Evolutionary conservation across 2,888 invertebrate genomes (phyloP).

Genomic region (Clitarchus hookeri): DNA sequence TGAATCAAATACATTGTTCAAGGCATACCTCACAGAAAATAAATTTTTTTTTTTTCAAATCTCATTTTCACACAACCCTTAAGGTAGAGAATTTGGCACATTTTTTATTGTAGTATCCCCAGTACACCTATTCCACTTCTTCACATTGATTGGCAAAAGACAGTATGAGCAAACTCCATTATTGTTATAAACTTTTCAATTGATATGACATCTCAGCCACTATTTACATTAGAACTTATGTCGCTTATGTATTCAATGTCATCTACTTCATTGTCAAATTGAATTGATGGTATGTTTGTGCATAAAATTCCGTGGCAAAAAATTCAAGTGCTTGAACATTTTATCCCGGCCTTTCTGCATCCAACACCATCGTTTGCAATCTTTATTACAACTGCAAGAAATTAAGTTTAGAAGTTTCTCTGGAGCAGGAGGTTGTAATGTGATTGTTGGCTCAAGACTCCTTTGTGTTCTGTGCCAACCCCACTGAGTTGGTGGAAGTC

Average conservation of each 20-base stretch:
- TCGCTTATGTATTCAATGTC: not conserved
- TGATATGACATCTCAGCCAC: not conserved
- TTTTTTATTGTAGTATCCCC: not conserved
- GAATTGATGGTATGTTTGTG: not conserved
- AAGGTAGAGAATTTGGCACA: not conserved
- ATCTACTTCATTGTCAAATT: not conserved
- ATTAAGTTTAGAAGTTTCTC: constrained; percentile 38
- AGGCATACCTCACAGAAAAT: not conserved
- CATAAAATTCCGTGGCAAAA: constrained; percentile 41
- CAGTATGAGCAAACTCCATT: not conserved
- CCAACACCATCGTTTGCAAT: constrained; percentile 29
- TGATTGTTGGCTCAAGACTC: constrained; percentile 25
- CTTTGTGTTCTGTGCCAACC: no score
- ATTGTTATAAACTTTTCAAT: not conserved
- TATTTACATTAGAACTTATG: not conserved
- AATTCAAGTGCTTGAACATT: constrained; percentile 26
- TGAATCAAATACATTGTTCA: not conserved
- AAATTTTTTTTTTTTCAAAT: not conserved
- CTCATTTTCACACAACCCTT: not conserved
- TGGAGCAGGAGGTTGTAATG: constrained; percentile 31
- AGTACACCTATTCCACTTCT: not conserved
- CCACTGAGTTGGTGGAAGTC: no score
- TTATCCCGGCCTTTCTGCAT: constrained; percentile 37
- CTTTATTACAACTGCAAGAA: constrained; percentile 23
- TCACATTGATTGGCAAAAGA: not conserved